These are phyloP conservation scores for Crocuta crocuta DNA, from an alignment of 2,113 vertebrate genomes.

Conservation along the genomic window DNA sequence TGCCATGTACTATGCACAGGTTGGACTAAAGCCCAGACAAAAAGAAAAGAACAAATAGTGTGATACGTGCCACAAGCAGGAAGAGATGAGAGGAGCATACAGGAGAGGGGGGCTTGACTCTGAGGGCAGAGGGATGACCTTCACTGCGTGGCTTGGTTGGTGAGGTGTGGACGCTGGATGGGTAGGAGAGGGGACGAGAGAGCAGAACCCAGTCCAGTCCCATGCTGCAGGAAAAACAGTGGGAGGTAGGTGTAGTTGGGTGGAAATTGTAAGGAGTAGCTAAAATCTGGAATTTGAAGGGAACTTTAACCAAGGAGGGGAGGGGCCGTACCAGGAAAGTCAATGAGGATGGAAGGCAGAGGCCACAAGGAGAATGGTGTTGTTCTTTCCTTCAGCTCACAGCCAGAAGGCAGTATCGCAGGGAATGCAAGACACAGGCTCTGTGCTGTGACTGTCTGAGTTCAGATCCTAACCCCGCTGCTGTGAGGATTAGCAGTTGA, in stretches of 20 bases:
- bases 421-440: not conserved
- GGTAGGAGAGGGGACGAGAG: too few relatives aligned
- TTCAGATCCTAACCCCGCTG: not conserved
- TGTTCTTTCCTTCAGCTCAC: not conserved
- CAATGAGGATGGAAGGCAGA: not conserved
- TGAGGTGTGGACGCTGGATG: not conserved
- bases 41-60: not conserved
- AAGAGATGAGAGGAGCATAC: not conserved
- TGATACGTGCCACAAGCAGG: not conserved
- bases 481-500: not conserved
- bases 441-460: not conserved
- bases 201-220: not conserved
- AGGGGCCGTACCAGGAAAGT: not conserved
- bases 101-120: not conserved
- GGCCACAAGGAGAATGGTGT: fast-evolving
- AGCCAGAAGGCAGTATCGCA: not conserved
- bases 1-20: not conserved
- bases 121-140: not conserved
- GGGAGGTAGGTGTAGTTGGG: not conserved
- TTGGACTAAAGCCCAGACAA: not conserved
- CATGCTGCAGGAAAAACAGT: not conserved
- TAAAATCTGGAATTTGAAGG: not conserved
- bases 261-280: not conserved
- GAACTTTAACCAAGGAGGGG: not conserved
- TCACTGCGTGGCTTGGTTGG: not conserved